These are phyloP conservation scores for Mamestra configurata DNA, from an alignment of 1,140 invertebrate genomes.

Conservation along the genomic window DNA sequence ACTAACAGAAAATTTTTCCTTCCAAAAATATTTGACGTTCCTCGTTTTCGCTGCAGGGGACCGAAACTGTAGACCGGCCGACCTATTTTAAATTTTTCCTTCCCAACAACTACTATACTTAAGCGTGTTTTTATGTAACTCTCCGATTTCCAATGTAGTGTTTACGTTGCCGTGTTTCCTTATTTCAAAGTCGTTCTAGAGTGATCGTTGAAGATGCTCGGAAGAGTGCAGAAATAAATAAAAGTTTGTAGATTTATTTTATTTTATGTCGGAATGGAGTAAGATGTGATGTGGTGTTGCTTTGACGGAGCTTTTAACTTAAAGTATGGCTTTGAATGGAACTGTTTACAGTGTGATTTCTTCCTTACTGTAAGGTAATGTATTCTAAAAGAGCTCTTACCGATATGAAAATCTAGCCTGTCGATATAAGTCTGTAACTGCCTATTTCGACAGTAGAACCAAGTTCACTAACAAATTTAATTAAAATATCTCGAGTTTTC, in stretches of 20 bases:
- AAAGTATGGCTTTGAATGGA: no score
- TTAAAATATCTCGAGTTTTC: no score
- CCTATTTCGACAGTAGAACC: no score
- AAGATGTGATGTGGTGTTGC: background rate
- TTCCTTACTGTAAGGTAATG: no score
- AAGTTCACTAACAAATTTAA: no score
- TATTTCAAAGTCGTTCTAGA: slow-evolving; percentile 50
- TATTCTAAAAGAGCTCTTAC: no score
- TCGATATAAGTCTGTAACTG: no score
- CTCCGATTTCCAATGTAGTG: slow-evolving; percentile 75
- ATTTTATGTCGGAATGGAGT: slow-evolving; percentile 1
- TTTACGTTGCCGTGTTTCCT: slow-evolving; percentile 66
- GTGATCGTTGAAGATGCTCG: slow-evolving; percentile 25
- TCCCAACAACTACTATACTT: slow-evolving; percentile 48
- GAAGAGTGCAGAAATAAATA: slow-evolving; percentile 23
- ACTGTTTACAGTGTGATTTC: no score
- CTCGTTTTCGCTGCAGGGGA: slow-evolving; percentile 60
- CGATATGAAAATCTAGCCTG: no score
- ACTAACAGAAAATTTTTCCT: slow-evolving; percentile 5
- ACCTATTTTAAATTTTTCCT: slow-evolving; percentile 75
- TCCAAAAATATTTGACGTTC: slow-evolving; percentile 30
- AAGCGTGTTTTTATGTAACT: slow-evolving; percentile 64
- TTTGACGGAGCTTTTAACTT: no score
- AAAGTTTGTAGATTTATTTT: slow-evolving; percentile 40
- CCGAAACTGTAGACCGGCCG: slow-evolving; percentile 61